These are phyloP conservation scores for Dastarcus helophoroides DNA, from an alignment of 2,888 invertebrate genomes.

Conservation along the genomic window DNA sequence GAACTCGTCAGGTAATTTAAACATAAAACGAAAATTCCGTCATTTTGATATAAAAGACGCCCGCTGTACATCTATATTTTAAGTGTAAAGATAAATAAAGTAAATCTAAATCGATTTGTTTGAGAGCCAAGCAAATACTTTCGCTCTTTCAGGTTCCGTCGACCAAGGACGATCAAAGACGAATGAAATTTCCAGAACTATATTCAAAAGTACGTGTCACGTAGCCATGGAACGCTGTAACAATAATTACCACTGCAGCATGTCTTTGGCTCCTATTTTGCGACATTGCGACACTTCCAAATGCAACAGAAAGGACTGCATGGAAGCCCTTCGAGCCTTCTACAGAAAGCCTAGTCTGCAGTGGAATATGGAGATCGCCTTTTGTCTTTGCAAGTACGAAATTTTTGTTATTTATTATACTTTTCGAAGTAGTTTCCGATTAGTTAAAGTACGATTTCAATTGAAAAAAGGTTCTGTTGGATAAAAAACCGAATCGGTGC, in stretches of 20 bases:
- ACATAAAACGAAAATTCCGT: too few relatives aligned
- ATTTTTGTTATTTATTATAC: too few relatives aligned
- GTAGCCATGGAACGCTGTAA: conserved; percentile 72
- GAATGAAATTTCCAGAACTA: conserved; percentile 47
- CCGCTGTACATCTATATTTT: too few relatives aligned
- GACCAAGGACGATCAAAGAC: conserved; percentile 37
- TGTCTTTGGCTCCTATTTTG: conserved; percentile 71
- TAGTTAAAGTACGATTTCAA: too few relatives aligned
- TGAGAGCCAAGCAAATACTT: background rate
- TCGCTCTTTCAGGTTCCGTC: conserved; percentile 26
- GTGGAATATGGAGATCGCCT: conserved; percentile 82
- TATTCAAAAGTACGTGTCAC: conserved; percentile 77
- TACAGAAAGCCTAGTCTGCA: conserved; percentile 70
- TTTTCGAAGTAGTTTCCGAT: too few relatives aligned
- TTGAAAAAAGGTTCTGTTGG: too few relatives aligned
- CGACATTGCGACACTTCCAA: conserved; percentile 66
- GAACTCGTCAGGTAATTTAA: too few relatives aligned
- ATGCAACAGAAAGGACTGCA: conserved; percentile 78
- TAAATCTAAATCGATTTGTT: conserved; percentile 2
- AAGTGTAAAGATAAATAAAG: conserved; percentile 1
- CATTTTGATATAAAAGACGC: too few relatives aligned
- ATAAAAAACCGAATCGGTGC: too few relatives aligned
- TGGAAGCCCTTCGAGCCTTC: conserved; percentile 76
- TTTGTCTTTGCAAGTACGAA: conserved; percentile 86
- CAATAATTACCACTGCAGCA: conserved; percentile 68